Base-by-base conservation (phyloP, 2,888 invertebrate genomes). In the Furcula furcula region DNA sequence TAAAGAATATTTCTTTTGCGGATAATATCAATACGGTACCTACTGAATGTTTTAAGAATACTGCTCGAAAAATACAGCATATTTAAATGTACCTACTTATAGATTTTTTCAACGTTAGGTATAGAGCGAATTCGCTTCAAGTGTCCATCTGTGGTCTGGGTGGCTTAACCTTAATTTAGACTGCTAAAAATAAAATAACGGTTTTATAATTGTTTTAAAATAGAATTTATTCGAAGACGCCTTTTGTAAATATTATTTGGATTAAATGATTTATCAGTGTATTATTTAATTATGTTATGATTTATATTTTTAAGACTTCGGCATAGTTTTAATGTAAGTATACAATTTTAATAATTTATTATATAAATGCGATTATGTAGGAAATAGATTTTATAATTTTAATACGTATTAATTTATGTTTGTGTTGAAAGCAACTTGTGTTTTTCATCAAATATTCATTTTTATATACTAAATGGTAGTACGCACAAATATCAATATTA, bases 301-400 rank as follows among this genome's bases (percentile, higher is more conserved):
- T 41, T 26, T 34, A 44, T 42, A 30, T 37, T 46, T 55, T 40
- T 54, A 46, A 36, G 28, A 40, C 31, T 53, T 43, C 35, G 38
- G 45, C 42, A 30, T 34, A 29, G 29, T 52, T 48, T 41, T 45
- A 36, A 47, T 55, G 47, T n/a, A n/a, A 45, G 32, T 46, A 46
- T 53, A 51, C 58, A 53, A 47, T 48, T 57, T 60, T 67, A 59
- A n/a, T n/a, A n/a, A 62, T 60, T 63, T 64, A 60, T 61, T 58
- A 35, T 56, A 55, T n/a, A n/a, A n/a, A 51, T 50, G 53, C 57
- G 65, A 57, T 58, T 58, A 71, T 23, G 3, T 23, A 11, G 58
- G 65, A 67, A 67, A 76, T 71, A 77, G 73, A 76, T 72, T 69
- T 58, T 55, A 50, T 69, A 53, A 59, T 67, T 67, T 65, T 60